Base-by-base conservation (phyloP, 1,140 invertebrate species). In the Atta texana region DNA sequence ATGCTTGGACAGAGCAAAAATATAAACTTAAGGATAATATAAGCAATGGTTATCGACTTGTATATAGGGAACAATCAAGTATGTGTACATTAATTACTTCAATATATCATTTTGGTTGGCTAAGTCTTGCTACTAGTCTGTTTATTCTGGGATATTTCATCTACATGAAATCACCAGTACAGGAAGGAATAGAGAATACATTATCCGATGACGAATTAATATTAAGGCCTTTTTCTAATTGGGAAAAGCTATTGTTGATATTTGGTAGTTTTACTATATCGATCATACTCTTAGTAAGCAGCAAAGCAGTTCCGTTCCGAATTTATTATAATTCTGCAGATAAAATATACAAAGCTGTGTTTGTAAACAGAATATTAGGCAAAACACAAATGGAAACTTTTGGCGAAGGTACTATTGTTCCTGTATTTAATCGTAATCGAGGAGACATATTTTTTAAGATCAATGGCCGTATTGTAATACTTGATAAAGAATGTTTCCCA, bases 321-420 rank as follows among this genome's bases (percentile, higher is more conserved):
- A 84, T 84, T 84, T 84, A 84, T 74, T 0, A 84, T 14, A 74
- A 7, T 44, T 0, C 69, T 74, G 6, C 0, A 7, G 39, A 75
- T 4, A 84, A 75, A 61, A 51, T 84, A 2, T 84, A 34, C 14
- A 84, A 75, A 16, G 80, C 34, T 24, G 39, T 84, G 0, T 75
- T 84, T 51, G 39, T 63, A n/a, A 59, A 0, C 8, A 34, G 21
- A 49, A 51, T 59, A 59, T 57, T 61, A 0, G 12, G 39, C 0
- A 63, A 59, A 49, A 61, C 28, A 84, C 34, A 75, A 34, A 49
- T 82, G 59, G 18, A 61, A 51, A 75, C 57, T 31, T 84, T 82
- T 10, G 24, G 34, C 16, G 80, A 74, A 34, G 39, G 55, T 18
- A 75, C 55, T 7, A n/a, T 4, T 18, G 44, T 63, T 2, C 39